These are phyloP conservation scores for Heliangelus exortis DNA, from an alignment of 2,797 vertebrate species.

Conservation along the genomic window DNA sequence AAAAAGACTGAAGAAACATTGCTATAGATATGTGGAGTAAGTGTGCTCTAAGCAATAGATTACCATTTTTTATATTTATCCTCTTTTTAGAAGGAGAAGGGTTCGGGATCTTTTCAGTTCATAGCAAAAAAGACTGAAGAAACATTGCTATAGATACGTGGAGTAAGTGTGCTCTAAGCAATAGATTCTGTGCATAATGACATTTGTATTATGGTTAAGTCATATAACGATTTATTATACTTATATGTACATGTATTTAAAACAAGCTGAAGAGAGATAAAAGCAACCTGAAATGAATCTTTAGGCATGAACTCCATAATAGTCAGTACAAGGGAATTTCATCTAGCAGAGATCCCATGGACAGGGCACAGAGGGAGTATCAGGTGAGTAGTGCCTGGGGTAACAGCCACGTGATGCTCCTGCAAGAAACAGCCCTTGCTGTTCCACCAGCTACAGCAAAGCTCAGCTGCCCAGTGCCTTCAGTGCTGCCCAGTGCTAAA, in stretches of 20 bases:
- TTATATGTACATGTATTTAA: background rate
- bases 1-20: background rate
- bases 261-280: background rate
- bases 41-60: background rate
- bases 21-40: background rate
- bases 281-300: background rate
- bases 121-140: background rate
- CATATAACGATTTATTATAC: background rate
- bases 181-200: background rate
- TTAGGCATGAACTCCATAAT: background rate
- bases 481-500: background rate
- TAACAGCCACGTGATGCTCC: background rate
- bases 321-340: background rate
- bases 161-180: background rate
- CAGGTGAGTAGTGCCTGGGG: accelerated
- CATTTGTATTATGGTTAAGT: background rate
- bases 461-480: background rate
- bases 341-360: background rate
- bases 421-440: background rate
- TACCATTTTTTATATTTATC: background rate
- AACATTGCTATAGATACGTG: background rate
- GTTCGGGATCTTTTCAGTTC: background rate
- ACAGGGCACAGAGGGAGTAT: background rate
- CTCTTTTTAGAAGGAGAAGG: background rate
- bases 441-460: background rate